Percentiles rank a stretch among this genome's conserved stretches.
These are phyloP conservation scores for Chlamydotis undulata DNA, from an alignment of 2,113 vertebrate species.

Conservation along the genomic window DNA sequence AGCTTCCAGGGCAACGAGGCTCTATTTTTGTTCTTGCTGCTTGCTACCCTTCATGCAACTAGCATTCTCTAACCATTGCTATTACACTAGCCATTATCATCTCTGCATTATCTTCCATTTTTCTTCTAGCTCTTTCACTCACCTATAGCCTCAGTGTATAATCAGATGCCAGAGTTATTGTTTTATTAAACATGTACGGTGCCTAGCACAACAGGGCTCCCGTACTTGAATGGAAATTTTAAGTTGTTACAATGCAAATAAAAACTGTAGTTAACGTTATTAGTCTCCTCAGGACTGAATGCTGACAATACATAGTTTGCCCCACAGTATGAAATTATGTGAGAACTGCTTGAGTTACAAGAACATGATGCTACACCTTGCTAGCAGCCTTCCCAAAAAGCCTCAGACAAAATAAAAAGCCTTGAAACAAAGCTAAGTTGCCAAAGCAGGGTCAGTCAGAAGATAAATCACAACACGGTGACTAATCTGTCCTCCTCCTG, in stretches of 20 bases:
- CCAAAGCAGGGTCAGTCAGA: neutral
- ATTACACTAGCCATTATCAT: neutral
- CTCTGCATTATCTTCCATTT: neutral
- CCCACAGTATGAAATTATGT: neutral
- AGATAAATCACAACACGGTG: neutral
- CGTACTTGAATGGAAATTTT: neutral
- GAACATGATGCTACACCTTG: neutral
- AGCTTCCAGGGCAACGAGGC: neutral
- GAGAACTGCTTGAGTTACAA: neutral
- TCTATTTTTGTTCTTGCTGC: neutral
- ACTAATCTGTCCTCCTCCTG: neutral
- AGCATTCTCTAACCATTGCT: neutral
- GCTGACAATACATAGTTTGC: neutral
- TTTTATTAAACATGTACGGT: neutral
- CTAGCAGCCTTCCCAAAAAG: neutral
- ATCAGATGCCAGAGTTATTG: neutral
- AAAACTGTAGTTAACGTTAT: neutral
- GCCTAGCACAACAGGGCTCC: neutral
- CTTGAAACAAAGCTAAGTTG: neutral
- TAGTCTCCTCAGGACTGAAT: neutral
- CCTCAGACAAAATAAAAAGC: neutral
- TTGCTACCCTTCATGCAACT: neutral
- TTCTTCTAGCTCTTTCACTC: neutral
- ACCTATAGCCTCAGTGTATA: neutral
- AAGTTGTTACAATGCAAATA: neutral